Percentiles rank a stretch among this genome's conserved stretches.
Conservation (phyloP, 2,888 invertebrate species). For the Drosophila putrida region DNA sequence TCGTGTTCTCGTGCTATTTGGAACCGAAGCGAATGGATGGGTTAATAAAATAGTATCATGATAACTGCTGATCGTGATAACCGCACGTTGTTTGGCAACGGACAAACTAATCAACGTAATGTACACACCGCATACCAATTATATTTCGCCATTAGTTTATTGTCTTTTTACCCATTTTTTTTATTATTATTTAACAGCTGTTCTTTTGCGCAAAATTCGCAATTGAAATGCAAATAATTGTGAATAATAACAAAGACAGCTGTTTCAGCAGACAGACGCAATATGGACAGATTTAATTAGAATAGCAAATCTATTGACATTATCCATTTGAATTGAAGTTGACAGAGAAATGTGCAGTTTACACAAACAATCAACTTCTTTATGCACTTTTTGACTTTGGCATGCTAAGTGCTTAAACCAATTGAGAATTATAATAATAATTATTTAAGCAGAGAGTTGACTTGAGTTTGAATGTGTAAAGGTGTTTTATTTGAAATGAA, state of each 20-base stretch:
- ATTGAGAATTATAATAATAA: neutral
- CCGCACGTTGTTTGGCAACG: neutral
- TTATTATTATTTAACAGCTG: constrained; percentile 16
- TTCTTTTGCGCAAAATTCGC: constrained; percentile 12
- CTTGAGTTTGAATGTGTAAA: no score
- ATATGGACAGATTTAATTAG: constrained; percentile 24
- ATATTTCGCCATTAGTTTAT: constrained; percentile 37
- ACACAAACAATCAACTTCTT: constrained; percentile 1
- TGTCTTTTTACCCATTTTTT: constrained; percentile 14
- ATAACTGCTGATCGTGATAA: constrained; percentile 30
- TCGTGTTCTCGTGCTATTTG: constrained; percentile 1
- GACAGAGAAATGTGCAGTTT: constrained; percentile 2
- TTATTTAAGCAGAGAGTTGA: no score
- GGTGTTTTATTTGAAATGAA: no score
- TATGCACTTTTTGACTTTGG: neutral
- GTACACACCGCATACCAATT: constrained; percentile 12
- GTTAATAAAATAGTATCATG: constrained; percentile 21
- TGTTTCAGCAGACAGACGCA: constrained; percentile 28
- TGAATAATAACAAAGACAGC: constrained; percentile 26
- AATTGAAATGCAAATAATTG: constrained; percentile 21
- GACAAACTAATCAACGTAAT: constrained; percentile 38
- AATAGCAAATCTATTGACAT: constrained; percentile 6
- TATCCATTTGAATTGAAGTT: constrained; percentile 5
- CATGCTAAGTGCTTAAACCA: neutral
- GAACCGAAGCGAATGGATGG: no score